These are phyloP conservation scores for Uromys caudimaculatus DNA, from an alignment of 2,797 vertebrate species.

Conservation along the genomic window DNA sequence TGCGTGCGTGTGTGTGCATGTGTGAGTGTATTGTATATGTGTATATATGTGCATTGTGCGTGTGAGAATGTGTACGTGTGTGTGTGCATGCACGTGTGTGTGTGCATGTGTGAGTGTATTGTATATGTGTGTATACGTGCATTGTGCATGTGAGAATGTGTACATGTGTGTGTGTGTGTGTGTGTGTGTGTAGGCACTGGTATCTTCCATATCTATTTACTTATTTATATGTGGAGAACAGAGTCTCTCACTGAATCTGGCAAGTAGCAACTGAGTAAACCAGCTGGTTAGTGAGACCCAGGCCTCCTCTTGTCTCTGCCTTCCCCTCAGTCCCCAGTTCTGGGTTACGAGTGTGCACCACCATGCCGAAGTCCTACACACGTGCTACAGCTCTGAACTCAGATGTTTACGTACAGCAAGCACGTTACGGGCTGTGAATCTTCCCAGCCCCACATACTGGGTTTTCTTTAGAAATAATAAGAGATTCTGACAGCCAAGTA, in stretches of 20 bases:
- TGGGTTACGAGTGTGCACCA: neutral
- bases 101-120: neutral
- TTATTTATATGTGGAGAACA: neutral
- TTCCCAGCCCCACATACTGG: neutral
- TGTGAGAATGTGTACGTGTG: neutral
- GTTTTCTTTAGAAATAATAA: neutral
- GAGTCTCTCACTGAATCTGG: neutral
- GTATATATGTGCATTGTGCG: too few species aligned
- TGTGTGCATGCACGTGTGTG: too few species aligned
- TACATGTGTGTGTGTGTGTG: neutral
- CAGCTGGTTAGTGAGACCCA: neutral
- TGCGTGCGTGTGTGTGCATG: neutral
- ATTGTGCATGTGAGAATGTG: too few species aligned
- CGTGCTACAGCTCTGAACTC: neutral
- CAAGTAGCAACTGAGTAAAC: neutral
- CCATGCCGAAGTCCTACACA: neutral
- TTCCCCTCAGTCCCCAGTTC: too few species aligned
- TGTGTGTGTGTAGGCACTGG: neutral
- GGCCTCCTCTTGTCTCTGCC: neutral
- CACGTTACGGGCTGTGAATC: neutral
- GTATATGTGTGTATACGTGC: too few species aligned
- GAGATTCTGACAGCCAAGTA: neutral
- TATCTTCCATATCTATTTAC: too few species aligned
- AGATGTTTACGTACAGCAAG: neutral
- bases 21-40: neutral